Percentiles rank a stretch among this genome's conserved stretches.
phyloP scores from a whole-genome alignment of 2,888 invertebrate genomes.

The Pheosia tremula region DNA sequence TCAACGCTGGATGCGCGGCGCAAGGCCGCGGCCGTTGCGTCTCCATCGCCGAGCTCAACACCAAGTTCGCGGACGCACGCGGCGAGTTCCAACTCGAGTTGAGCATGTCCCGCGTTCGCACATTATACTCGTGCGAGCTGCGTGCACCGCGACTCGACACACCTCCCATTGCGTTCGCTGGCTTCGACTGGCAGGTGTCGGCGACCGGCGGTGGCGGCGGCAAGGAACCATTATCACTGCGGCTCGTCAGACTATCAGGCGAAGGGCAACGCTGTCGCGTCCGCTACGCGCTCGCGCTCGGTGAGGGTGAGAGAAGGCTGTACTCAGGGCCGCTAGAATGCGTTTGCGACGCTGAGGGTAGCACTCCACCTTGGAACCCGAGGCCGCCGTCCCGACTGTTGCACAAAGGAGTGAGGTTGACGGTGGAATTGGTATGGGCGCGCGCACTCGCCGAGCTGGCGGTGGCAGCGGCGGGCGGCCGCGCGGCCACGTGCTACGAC shows the following conservation, averaged over 20 bases:
- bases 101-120: conserved; percentile 89
- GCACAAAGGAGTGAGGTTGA: conserved; percentile 87
- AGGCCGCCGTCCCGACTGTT: conserved; percentile 85
- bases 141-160: conserved; percentile 84
- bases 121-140: conserved; percentile 90
- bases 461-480: conserved; percentile 78
- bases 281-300: conserved; percentile 87
- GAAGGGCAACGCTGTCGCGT: conserved; percentile 92
- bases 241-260: conserved; percentile 90
- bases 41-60: conserved; percentile 87
- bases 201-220: conserved; percentile 85
- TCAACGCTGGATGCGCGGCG: conserved; percentile 88
- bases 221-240: conserved; percentile 81
- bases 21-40: conserved; percentile 91
- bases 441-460: conserved; percentile 84
- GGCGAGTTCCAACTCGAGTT: conserved; percentile 93
- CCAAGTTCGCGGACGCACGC: conserved; percentile 90
- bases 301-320: conserved; percentile 87
- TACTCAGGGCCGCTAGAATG: conserved; percentile 89
- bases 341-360: conserved; percentile 88
- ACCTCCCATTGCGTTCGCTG: conserved; percentile 89
- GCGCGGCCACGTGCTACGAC: conserved; percentile 88
- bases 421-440: conserved; percentile 90
- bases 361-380: conserved; percentile 89
- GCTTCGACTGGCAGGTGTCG: conserved; percentile 92